A percentile compares a stretch with the other conserved stretches of the same genome.
phyloP scores from a whole-genome alignment of 2,113 vertebrate genomes.

The Sebastes fasciatus region DNA sequence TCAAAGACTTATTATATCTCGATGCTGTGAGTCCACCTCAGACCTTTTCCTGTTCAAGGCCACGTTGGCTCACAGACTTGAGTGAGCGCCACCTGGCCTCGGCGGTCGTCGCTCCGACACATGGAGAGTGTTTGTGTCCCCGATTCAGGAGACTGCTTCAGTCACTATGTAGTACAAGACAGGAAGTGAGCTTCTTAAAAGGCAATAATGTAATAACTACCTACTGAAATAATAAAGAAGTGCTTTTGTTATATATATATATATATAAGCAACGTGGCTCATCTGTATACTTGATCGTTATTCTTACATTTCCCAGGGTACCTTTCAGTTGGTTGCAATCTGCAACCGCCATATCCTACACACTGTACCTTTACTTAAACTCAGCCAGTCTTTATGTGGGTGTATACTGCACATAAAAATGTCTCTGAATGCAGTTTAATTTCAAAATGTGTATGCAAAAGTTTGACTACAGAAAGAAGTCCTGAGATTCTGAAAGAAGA shows the following conservation, averaged over 20 bases:
- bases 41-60: background rate
- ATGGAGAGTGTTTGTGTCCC: conserved; percentile 43
- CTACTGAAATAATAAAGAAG: background rate
- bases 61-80: conserved; percentile 21
- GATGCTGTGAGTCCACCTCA: background rate
- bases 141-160: conserved; percentile 1
- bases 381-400: background rate
- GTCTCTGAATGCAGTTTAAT: background rate
- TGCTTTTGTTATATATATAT: background rate
- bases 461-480: background rate
- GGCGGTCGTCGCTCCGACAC: conserved; percentile 7
- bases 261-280: background rate
- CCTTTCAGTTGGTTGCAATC: background rate
- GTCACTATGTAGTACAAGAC: background rate
- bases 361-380: background rate
- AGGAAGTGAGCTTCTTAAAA: no score
- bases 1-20: conserved; percentile 28
- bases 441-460: background rate
- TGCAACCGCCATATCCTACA: no score
- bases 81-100: conserved; percentile 29
- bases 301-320: background rate
- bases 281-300: background rate
- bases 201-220: background rate
- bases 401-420: background rate
- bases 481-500: background rate